Percentiles rank a stretch among this genome's conserved stretches.
These are phyloP conservation scores for Hydropotes inermis DNA, from an alignment of 2,113 vertebrate genomes.

Conservation along the genomic window DNA sequence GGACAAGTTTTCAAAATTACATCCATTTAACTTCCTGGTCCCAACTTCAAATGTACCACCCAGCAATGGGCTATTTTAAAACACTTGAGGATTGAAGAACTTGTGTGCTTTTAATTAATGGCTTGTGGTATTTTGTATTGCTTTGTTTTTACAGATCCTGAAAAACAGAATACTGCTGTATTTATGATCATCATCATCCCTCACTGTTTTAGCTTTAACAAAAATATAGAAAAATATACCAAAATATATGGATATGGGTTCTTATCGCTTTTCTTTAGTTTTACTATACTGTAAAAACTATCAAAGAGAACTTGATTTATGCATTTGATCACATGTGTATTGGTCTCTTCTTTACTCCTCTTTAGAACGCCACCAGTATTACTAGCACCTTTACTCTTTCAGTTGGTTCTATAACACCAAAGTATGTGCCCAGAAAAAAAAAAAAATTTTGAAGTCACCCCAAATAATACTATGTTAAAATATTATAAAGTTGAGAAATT, in stretches of 20 bases:
- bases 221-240: not conserved
- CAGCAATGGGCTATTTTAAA: not conserved
- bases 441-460: not conserved
- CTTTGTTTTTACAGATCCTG: slow-evolving; percentile 32
- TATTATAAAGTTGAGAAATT: not conserved
- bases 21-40: not conserved
- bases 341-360: not conserved
- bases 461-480: not conserved
- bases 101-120: not conserved
- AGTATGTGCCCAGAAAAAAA: not conserved
- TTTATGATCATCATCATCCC: not conserved
- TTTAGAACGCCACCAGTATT: not conserved
- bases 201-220: not conserved
- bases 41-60: not conserved
- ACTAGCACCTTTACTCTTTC: not conserved
- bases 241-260: not conserved
- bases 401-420: not conserved
- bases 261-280: not conserved
- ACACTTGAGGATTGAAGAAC: not conserved
- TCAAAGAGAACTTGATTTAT: not conserved
- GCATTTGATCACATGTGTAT: not conserved
- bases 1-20: not conserved
- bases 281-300: not conserved
- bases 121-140: not conserved
- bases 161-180: not conserved